Percentiles rank a stretch among this genome's conserved stretches.
Conservation (phyloP, 2,797 vertebrate genomes). For the Menidia menidia region DNA sequence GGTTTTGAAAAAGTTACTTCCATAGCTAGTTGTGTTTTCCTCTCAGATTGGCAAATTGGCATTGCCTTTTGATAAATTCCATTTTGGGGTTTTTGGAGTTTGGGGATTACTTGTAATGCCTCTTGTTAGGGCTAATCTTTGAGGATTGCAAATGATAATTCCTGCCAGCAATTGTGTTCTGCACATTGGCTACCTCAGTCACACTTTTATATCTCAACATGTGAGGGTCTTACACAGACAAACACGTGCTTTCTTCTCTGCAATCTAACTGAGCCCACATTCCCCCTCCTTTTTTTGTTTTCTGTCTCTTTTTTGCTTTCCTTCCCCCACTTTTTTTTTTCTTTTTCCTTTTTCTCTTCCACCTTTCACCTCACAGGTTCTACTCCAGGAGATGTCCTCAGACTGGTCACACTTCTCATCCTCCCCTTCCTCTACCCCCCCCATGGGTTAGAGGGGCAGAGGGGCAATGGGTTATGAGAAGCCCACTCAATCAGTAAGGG, state of each 20-base stretch:
- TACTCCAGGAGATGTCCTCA: constrained; percentile 66
- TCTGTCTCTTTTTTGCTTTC: constrained; percentile 67
- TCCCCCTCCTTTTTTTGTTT: constrained; percentile 84
- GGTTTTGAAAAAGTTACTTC: constrained; percentile 84
- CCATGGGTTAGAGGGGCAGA: constrained; percentile 83
- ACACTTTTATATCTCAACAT: constrained; percentile 62
- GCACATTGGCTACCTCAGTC: constrained; percentile 72
- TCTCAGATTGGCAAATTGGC: constrained; percentile 54
- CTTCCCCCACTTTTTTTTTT: constrained; percentile 53
- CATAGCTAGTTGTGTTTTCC: constrained; percentile 83
- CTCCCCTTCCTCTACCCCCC: constrained; percentile 81
- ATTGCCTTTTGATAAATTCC: constrained; percentile 5
- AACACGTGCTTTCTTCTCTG: constrained; percentile 83
- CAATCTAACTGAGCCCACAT: constrained; percentile 91
- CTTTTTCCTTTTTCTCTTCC: constrained; percentile 69
- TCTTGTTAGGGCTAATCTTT: constrained; percentile 19
- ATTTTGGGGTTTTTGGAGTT: too few relatives aligned
- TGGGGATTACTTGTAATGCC: constrained; percentile 6
- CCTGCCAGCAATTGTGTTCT: constrained; percentile 79
- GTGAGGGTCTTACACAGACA: constrained; percentile 91
- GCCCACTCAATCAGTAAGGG: constrained; percentile 85
- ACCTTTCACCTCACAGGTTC: constrained; percentile 83
- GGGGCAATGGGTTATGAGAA: constrained; percentile 83
- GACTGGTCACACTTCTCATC: constrained; percentile 74
- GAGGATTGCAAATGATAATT: constrained; percentile 33